Base-by-base conservation (phyloP, 1,140 invertebrate genomes). In the Fopius arisanus region DNA sequence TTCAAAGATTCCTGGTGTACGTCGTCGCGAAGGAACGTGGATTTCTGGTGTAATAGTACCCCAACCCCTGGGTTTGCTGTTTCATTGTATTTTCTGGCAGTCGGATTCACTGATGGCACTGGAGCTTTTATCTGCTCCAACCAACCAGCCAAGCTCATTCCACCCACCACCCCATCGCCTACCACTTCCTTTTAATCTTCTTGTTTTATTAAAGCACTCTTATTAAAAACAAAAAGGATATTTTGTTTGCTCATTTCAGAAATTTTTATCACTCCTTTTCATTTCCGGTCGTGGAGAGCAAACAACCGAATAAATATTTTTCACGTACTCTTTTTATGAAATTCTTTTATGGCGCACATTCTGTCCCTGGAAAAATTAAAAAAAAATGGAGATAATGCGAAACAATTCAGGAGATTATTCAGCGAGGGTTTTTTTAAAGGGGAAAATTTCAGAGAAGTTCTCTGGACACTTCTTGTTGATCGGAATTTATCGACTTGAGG, bases 51-150 rank as follows among this genome's bases (percentile, higher is more conserved):
- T 66, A 40, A 67, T 40, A 26, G 37, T 51, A 5, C 5, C 19
- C 19, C n/a, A 2, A 16, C 54, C 54, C 16, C 16, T 4, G 26
- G n/a, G 19, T 4, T 2, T 37, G 10, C 37, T 41, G 65, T 40
- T 67, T 67, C 65, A 67, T 16, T 67, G 65, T 67, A 67, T 67
- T 67, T 66, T 40, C 37, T 67, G 65, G 33, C 37, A 67, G 37
- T 67, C 65, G 54, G 21, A 28, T 59, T 26, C 54, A 59, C 2
- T 59, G 54, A 23, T 48, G 43, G 43, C 16, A 23, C 19, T 2
- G 4, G 23, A 21, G 65, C 29, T 67, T 67, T 67, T 67, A 67
- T 67, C 65, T 67, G 1, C 54, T 26, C 65, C 16, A 23, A 28
- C 19, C 21, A 16, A 10, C 26, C 12, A 65, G 62, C 65, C 65